phyloP scores from a whole-genome alignment of 2,888 invertebrate genomes.

The Thymelicus sylvestris region DNA sequence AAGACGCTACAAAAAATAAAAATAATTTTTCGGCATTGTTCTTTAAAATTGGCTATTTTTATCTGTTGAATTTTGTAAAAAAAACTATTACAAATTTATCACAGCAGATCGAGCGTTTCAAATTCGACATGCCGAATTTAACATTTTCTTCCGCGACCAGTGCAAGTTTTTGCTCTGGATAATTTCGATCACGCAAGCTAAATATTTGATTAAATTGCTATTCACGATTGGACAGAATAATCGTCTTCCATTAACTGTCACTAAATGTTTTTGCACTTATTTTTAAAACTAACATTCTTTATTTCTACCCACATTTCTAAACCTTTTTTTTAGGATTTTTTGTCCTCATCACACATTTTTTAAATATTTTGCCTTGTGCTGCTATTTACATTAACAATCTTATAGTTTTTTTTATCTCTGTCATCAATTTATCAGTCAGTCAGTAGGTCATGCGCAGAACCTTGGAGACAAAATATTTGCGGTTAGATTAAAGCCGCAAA shows the following conservation, averaged over 20 bases:
- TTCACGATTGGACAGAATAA: not conserved
- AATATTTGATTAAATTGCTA: constrained; percentile 19
- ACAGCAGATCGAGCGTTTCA: constrained; percentile 32
- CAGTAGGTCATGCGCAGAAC: constrained; percentile 31
- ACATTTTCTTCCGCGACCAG: constrained; percentile 33
- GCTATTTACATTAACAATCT: not conserved
- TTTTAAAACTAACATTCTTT: not conserved
- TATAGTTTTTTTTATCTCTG: not conserved
- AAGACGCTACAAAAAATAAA: no score
- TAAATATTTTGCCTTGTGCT: constrained; percentile 2
- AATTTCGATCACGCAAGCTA: constrained; percentile 31
- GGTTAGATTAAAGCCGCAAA: constrained; percentile 9
- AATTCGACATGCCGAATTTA: constrained; percentile 32
- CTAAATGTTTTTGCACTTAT: not conserved
- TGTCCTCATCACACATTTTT: not conserved
- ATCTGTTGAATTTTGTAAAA: not conserved
- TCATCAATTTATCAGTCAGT: constrained; percentile 14
- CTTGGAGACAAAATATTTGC: constrained; percentile 26
- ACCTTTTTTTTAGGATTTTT: not conserved
- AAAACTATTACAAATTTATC: constrained; percentile 22
- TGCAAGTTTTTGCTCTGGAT: constrained; percentile 35
- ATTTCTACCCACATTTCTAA: constrained; percentile 5
- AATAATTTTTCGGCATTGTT: no score
- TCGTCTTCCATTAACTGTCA: not conserved
- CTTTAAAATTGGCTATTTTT: not conserved